Evolutionary conservation across 2,797 vertebrate genomes (phyloP), one percentile per base, ranked within the genome.

Genomic region (Sebastes melanostomus): DNA sequence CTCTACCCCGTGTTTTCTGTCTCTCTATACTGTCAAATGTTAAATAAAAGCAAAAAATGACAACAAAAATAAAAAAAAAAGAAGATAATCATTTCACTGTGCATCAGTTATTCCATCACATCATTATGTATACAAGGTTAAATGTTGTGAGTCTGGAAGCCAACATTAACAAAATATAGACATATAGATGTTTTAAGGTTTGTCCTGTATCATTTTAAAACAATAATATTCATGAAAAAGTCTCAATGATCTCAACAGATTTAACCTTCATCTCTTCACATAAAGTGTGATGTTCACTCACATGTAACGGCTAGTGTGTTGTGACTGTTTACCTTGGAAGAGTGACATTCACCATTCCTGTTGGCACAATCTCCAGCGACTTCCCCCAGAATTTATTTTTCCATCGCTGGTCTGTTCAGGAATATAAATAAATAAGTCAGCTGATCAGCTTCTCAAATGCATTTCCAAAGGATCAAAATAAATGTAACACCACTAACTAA

Each of bases 301-400:
- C 25, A 66, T 54, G 7, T 58, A 50, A 52, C 18, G 16, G 25
- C 3, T 2, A 3, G 3, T 12, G 62, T 50, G 52, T 2, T 7
- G 27, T 13, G 5, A 46, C 20, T 11, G 55, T 91, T 95, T 91
- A 97, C 98, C 96, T 97, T 71, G 96, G 94, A 18, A 99, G 91
- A 78, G 95, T 97, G 52, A 97, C 96, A 0, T 99, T 97, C 82
- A 99, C 97, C 71, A 97, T 98, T 75, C 98, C 98, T 72, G 98
- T 88, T 0, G 98, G 98, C 88, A 98, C 91, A 7, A 99, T 98
- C 94, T 99, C 98, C 87, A 99, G 85, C 1, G 98, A 99, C 74
- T 98, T 99, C 30, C 98, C 98, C 98, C 98, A 99, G 90, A 99
- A 99, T 86, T 98, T 99, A 88, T 99, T 99, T 86, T 98, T 99